These are phyloP conservation scores for Nephrotoma flavescens DNA, from an alignment of 2,888 invertebrate genomes.

Conservation along the genomic window DNA sequence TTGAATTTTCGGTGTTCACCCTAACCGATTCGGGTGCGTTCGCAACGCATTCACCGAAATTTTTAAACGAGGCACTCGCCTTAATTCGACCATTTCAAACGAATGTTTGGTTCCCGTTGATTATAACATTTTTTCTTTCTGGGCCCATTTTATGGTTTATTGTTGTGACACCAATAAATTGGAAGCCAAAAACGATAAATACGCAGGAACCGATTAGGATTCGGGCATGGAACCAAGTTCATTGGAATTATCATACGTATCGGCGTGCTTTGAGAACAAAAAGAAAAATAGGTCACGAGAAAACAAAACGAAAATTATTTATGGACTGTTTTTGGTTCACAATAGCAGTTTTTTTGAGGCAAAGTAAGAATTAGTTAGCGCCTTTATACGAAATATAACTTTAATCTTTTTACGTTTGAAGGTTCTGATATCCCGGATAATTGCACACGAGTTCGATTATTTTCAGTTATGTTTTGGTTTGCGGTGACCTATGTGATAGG, in stretches of 20 bases:
- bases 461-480: conserved; percentile 55
- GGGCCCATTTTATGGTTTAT: conserved; percentile 56
- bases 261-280: not conserved
- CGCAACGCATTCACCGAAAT: conserved; percentile 57
- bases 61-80: conserved; percentile 57
- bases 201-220: not conserved
- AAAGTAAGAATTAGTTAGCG: conserved; percentile 37
- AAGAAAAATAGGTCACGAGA: not conserved
- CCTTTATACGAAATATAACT: not conserved
- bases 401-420: not conserved
- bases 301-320: conserved; percentile 26
- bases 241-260: not conserved
- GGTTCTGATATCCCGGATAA: conserved; percentile 33
- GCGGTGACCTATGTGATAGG: conserved; percentile 63
- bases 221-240: not conserved
- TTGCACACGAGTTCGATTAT: conserved; percentile 49
- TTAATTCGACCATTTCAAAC: conserved; percentile 57
- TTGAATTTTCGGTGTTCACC: conserved; percentile 63
- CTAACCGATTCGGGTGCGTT: conserved; percentile 64
- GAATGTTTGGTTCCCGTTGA: conserved; percentile 61
- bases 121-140: conserved; percentile 45
- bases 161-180: conserved; percentile 41
- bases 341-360: conserved; percentile 50
- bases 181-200: conserved; percentile 5
- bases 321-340: conserved; percentile 59